Evolutionary conservation across 1,140 invertebrate species (phyloP), one percentile per base, ranked within the genome.

Genomic region (Condylostylus longicornis): DNA sequence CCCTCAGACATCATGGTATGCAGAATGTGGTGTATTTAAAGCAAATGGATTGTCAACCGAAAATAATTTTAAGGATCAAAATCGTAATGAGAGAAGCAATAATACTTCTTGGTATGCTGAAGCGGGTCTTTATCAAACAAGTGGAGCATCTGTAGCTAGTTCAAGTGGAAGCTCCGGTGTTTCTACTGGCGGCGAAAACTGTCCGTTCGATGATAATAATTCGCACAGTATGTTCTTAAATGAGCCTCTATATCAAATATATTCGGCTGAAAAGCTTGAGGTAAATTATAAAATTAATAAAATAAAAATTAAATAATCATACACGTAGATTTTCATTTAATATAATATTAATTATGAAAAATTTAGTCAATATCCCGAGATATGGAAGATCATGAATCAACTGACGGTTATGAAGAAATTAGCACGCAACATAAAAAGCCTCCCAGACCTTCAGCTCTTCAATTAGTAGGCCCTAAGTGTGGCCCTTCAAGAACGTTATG

Each of bases 181-280:
- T 6, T 60, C 57, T n/a, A 60, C 57, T 3, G 57, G 57, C 33
- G 59, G 59, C 34, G 57, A 60, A 39, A 53, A 50, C 6, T 48
- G 51, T 0, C 42, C 55, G 9, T 48, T 54, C 2, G 57, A 59
- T 36, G 57, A 60, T 7, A 23, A 35, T 29, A 29, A 54, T 18
- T 48, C 54, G 6, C 67, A 66, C 42, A 68, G 66, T 20, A 53
- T 69, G 35, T 72, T 72, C 55, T 65, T 64, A 9, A 69, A 88
- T 55, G 85, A 91, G 50, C 86, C 85, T 0, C 68, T 91, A 14
- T 91, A 91, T 58, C 87, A 91, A 54, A 89, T 89, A 61, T 91
- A 90, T 59, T 77, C 79, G 41, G 81, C 78, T 10, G 75, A 74
- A 36, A 75, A 84, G 48, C 67, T 77, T 40, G 74, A 82, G 67